These are phyloP conservation scores for Rhinichthys klamathensis DNA, from an alignment of 2,113 vertebrate species.

Conservation along the genomic window DNA sequence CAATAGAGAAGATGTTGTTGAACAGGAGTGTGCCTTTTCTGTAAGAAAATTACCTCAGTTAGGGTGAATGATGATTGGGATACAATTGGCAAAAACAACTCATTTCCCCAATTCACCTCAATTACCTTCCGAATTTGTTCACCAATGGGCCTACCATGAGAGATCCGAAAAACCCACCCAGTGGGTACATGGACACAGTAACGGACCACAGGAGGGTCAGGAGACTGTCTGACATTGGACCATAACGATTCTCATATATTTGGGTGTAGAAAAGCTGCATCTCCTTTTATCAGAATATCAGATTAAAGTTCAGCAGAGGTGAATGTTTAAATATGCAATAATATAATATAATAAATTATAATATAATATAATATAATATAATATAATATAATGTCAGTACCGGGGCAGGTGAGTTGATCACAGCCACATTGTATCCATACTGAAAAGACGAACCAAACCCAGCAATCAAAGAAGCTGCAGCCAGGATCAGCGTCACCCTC, in stretches of 20 bases:
- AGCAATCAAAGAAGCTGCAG: constrained; percentile 77
- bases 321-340: neutral
- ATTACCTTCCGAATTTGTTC: constrained; percentile 86
- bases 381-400: constrained; percentile 64
- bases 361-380: constrained; percentile 17
- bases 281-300: constrained; percentile 69
- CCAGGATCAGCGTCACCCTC: constrained; percentile 80
- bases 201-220: constrained; percentile 88
- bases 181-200: constrained; percentile 91
- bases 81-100: neutral
- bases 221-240: constrained; percentile 57
- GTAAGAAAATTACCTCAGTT: constrained; percentile 13
- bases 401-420: constrained; percentile 85
- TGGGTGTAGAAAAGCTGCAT: constrained; percentile 87
- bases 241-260: constrained; percentile 73
- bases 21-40: constrained; percentile 93
- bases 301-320: neutral
- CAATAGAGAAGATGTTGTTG: constrained; percentile 93
- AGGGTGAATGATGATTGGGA: neutral
- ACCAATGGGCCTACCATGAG: constrained; percentile 88
- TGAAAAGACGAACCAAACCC: constrained; percentile 96
- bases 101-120: neutral
- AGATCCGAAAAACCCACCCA: constrained; percentile 90
- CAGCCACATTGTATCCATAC: constrained; percentile 93
- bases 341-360: neutral